Conservation (phyloP, 2,113 vertebrate species). For the Serinus canaria region DNA sequence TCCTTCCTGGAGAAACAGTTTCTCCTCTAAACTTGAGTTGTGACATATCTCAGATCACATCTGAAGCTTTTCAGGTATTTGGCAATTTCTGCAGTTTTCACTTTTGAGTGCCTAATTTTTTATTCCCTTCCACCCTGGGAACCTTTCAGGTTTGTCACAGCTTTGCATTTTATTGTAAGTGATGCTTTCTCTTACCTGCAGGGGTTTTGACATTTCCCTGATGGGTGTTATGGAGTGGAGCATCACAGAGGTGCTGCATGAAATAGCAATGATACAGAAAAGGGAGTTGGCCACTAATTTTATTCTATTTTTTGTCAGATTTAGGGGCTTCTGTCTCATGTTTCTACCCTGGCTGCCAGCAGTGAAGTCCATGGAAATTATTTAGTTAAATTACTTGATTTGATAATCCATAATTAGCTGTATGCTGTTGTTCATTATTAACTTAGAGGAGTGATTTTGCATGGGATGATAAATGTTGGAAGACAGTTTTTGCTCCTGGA, state of each 20-base stretch:
- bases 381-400: background rate
- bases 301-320: background rate
- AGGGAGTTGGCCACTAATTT: background rate
- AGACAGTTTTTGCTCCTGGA: background rate
- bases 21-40: background rate
- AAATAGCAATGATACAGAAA: background rate
- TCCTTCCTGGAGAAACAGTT: background rate
- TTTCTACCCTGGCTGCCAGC: background rate
- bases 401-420: background rate
- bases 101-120: background rate
- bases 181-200: background rate
- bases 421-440: background rate
- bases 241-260: background rate
- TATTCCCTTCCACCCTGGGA: background rate
- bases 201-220: background rate
- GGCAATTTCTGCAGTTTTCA: background rate
- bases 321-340: background rate
- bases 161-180: background rate
- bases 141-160: background rate
- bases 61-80: background rate
- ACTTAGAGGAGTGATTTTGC: background rate
- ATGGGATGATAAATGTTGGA: background rate
- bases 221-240: background rate
- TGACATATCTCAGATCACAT: rapidly evolving
- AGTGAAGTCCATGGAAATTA: background rate